Evolutionary conservation across 2,888 invertebrate species (phyloP), one percentile per base, ranked within the genome.

Genomic region (Carterocephalus palaemon): DNA sequence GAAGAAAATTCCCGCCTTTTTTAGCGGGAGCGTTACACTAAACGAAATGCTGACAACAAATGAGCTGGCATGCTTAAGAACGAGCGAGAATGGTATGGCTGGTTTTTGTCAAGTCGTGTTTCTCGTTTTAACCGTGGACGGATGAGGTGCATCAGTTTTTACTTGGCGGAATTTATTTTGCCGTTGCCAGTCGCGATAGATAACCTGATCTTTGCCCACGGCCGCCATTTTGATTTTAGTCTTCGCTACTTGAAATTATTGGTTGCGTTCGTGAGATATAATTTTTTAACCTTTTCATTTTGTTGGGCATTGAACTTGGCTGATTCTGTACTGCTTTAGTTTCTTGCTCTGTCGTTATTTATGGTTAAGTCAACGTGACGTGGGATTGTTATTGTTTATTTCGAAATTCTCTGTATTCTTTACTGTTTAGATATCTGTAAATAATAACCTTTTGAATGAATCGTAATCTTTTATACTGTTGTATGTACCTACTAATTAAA

Each of bases 201-300:
- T 70, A 63, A 68, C 66, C 71, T 69, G 77, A 79, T 76, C 70
- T 67, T 42, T 49, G 68, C 70, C 58, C 54, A 54, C 58, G 63
- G 68, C 63, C 49, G 77, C 81, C 79, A 81, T 83, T 75, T 81
- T 80, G 70, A 70, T 74, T 77, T 75, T 69, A 73, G 72, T 75
- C 74, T 61, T 53, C 57, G 79, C 77, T 79, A 79, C 80, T 76
- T 70, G 71, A 78, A 76, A 80, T 76, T 77, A 70, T 74, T 64
- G 60, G 67, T 60, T 41, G 62, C 57, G 57, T 52, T 57, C 60
- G 46, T 55, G 57, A 51, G 56, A 55, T 57, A 49, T 53, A 49
- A 52, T 56, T 64, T 57, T 54, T 52, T 54, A 47, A 42, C 15
- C 28, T 36, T 36, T 34, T 43, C 42, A 34, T 43, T 43, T 43